phyloP scores from a whole-genome alignment of 2,113 vertebrate species.

The Sterrhoptilus dennistouni region DNA sequence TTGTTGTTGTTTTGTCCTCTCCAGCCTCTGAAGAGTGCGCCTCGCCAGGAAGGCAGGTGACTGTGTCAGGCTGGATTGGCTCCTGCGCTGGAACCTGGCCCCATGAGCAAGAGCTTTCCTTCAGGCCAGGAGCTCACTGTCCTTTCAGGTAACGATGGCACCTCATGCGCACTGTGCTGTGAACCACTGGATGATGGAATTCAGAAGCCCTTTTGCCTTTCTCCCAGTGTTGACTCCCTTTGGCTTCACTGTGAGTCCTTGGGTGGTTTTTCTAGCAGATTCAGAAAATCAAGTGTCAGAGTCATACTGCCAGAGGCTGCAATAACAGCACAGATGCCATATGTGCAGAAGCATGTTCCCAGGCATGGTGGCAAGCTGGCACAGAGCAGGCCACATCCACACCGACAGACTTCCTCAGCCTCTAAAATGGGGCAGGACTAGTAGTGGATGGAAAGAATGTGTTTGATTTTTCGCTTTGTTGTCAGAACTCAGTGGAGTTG shows the following conservation, averaged over 20 bases:
- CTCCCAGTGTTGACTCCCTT: neutral
- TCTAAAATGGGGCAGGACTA: neutral
- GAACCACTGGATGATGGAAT: neutral
- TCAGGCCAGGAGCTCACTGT: neutral
- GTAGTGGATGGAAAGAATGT: neutral
- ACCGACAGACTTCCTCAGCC: accelerated
- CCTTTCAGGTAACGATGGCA: neutral
- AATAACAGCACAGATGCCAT: neutral
- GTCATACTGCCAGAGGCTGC: too few relatives aligned
- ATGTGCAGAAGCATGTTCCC: accelerated
- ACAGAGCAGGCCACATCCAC: accelerated
- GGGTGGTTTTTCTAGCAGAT: neutral
- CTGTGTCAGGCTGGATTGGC: neutral
- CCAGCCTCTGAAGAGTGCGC: neutral
- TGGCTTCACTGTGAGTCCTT: neutral
- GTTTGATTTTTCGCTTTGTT: neutral
- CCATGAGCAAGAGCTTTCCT: neutral
- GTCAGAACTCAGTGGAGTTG: neutral
- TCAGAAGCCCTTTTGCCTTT: neutral
- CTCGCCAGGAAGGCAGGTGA: neutral
- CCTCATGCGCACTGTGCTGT: neutral
- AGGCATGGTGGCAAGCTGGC: neutral
- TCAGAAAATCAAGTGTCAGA: neutral
- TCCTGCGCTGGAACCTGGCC: neutral
- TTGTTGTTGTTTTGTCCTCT: constrained; percentile 49